A percentile compares a stretch with the other conserved stretches of the same genome.
phyloP scores from a whole-genome alignment of 1,140 invertebrate genomes.

The Apis mellifera region Amel_HAv3.1 CM009942.2:9633501-9634000 shows the following conservation, averaged over 20 bases:
- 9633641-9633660: neutral
- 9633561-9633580: constrained; percentile 17
- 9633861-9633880: neutral
- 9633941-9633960: neutral
- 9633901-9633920: neutral
- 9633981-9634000: neutral
- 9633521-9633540: neutral
- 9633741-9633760: too few relatives aligned
- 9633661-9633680: neutral
- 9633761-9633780: too few relatives aligned
- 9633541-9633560: neutral
- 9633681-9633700: neutral
- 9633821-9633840: neutral
- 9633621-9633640: neutral
- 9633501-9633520: constrained; percentile 16
- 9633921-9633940: neutral
- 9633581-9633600: neutral
- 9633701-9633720: too few relatives aligned
- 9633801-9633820: constrained; percentile 6
- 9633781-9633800: neutral
- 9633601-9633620: neutral
- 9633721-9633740: too few relatives aligned
- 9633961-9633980: too few relatives aligned
- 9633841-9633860: neutral
- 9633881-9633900: neutral